phyloP scores from a whole-genome alignment of 1,140 invertebrate species.

The Thaumetopoea pityocampa region DNA sequence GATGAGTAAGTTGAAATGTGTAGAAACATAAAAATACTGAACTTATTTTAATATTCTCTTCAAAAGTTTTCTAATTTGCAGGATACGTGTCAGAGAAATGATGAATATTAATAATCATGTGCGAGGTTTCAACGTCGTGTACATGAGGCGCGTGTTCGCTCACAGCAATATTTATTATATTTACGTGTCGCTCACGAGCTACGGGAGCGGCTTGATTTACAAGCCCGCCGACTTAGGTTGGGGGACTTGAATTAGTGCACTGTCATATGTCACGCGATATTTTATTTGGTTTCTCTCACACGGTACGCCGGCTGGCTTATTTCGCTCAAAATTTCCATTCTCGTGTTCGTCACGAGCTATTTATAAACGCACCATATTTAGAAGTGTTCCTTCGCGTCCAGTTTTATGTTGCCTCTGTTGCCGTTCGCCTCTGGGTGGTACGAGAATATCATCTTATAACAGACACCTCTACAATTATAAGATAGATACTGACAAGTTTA shows the following conservation, averaged over 20 bases:
- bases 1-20: too few relatives aligned
- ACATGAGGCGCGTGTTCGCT: conserved; percentile 45
- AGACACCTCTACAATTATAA: not conserved
- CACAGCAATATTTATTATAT: conserved; percentile 53
- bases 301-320: conserved; percentile 35
- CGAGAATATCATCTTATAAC: conserved; percentile 5
- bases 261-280: conserved; percentile 61
- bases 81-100: conserved; percentile 23
- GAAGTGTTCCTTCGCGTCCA: conserved; percentile 31
- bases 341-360: conserved; percentile 52
- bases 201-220: conserved; percentile 62
- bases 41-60: not conserved
- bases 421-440: not conserved
- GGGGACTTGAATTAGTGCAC: conserved; percentile 61
- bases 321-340: conserved; percentile 53
- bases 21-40: too few relatives aligned
- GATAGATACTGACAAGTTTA: too few relatives aligned
- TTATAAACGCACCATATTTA: conserved; percentile 62
- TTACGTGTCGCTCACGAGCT: conserved; percentile 48
- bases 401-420: conserved; percentile 14
- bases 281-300: conserved; percentile 54
- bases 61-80: not conserved
- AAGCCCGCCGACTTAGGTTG: conserved; percentile 37
- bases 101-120: conserved; percentile 54
- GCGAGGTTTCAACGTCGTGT: conserved; percentile 40